Evolutionary conservation across 2,888 invertebrate species (phyloP).

Genomic region (Laothoe populi): DNA sequence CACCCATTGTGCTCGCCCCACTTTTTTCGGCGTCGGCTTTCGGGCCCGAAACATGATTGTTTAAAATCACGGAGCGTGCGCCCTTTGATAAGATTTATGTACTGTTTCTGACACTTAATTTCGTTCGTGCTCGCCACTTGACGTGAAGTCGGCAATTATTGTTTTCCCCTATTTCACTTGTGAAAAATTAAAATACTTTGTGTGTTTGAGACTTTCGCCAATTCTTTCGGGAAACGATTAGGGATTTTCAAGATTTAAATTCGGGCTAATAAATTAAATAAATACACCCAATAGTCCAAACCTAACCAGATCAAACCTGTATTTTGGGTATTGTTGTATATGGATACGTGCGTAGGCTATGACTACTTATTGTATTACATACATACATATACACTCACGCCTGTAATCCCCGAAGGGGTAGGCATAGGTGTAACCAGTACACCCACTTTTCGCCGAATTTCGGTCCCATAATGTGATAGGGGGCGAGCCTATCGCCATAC

Average conservation of each 20-base stretch:
- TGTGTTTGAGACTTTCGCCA: not conserved
- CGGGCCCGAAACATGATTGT: conserved; percentile 66
- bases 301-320: no score
- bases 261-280: no score
- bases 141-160: conserved; percentile 40
- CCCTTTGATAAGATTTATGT: conserved; percentile 74
- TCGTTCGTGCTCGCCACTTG: conserved; percentile 64
- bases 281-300: not conserved
- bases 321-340: no score
- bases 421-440: no score
- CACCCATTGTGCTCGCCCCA: conserved; percentile 53
- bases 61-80: conserved; percentile 73
- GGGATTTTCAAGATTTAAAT: not conserved
- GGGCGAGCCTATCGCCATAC: no score
- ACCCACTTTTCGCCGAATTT: no score
- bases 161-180: not conserved
- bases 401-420: no score
- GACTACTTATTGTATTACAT: no score
- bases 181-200: conserved; percentile 5
- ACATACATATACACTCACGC: no score
- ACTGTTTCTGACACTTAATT: conserved; percentile 78
- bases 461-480: no score
- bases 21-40: conserved; percentile 47
- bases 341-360: no score
- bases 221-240: not conserved